A percentile compares a stretch with the other conserved stretches of the same genome.
phyloP scores from a whole-genome alignment of 2,797 vertebrate species.

The Dromococcyx pavoninus region DNA sequence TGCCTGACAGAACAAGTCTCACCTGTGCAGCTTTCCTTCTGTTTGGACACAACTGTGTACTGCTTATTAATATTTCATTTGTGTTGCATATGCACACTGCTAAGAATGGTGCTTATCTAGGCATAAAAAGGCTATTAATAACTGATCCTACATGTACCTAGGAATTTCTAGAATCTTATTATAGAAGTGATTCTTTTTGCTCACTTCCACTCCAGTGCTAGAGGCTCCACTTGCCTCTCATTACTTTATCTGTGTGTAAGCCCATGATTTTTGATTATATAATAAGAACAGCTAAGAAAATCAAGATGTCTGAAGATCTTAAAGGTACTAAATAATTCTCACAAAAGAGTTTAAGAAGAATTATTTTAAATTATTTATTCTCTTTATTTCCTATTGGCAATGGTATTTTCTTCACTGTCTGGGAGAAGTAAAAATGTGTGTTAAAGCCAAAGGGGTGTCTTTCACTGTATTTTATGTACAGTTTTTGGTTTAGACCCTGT shows the following conservation, averaged over 20 bases:
- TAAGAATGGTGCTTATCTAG: conserved; percentile 3
- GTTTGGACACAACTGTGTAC: background rate
- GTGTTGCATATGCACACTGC: background rate
- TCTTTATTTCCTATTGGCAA: background rate
- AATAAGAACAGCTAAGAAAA: background rate
- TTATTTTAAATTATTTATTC: background rate
- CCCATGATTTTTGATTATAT: background rate
- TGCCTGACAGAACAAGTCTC: background rate
- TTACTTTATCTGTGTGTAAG: background rate
- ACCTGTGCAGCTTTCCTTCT: background rate
- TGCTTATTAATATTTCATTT: conserved; percentile 32
- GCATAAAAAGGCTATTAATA: background rate
- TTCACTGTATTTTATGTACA: background rate
- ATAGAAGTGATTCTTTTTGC: background rate
- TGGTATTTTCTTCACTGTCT: background rate
- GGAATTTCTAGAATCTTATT: background rate
- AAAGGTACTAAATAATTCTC: background rate
- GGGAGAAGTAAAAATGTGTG: background rate
- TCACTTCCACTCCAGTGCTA: background rate
- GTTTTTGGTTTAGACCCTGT: background rate
- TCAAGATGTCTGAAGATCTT: background rate
- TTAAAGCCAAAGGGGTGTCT: background rate
- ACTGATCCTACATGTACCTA: background rate
- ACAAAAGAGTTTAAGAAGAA: background rate
- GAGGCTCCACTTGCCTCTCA: background rate